Evolutionary conservation across 2,113 vertebrate genomes (phyloP), one percentile per base, ranked within the genome.

Genomic region (Pelodiscus sinensis): DNA sequence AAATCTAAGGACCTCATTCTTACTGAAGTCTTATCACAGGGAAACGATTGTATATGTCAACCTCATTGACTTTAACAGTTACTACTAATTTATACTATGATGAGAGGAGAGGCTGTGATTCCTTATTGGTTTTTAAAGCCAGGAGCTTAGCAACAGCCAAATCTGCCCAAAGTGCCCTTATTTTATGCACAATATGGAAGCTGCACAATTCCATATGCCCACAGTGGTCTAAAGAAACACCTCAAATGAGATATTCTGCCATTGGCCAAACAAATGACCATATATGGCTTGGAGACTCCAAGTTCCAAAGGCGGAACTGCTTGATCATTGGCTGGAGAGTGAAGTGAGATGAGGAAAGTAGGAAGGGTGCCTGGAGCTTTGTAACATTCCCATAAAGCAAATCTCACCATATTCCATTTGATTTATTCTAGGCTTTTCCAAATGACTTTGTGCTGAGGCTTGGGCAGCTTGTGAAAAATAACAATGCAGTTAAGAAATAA

Each of bases 191-290:
- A 97, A 94, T 3, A 10, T 62, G 95, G 96, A 96, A 95, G 95
- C 91, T 94, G 92, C 87, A 92, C 81, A 97, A 95, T 91, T 97
- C 85, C 90, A 89, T 95, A 96, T 94, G 96, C 92, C 93, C 92
- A 95, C 88, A 96, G 91, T 94, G 92, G 82, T 88, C 96, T 96
- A 97, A 96, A 97, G 96, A 97, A 96, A 97, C 97, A 96, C 85
- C 95, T 97, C 87, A 96, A 97, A 90, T 56, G 94, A 96, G 90
- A 92, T 56, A 35, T 89, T 88, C 71, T 92, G 91, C 95, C 31
- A 38, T 68, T 94, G 95, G 88, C 94, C 97, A 97, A 90, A 93
- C 84, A 52, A 92, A 81, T 0, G 25, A 97, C 97, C 97, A 98
- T 96, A 96, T 97, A 97, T 96, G 84, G 88, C 88, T 85, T 71